Evolutionary conservation across 2,113 vertebrate species (phyloP).

Genomic region (Ovis aries): ARS-UI_Ramb_v3.0 NC_056063.1:33240501-33241000

Average conservation of each 20-base stretch:
- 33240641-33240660: not conserved
- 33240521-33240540: not conserved
- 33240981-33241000: not conserved
- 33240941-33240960: not conserved
- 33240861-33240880: not conserved
- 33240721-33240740: not conserved
- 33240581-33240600: not conserved
- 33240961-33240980: not conserved
- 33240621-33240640: not conserved
- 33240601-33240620: not conserved
- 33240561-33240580: not conserved
- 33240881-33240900: not conserved
- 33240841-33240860: not conserved
- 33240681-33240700: not conserved
- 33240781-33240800: not conserved
- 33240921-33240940: not conserved
- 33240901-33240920: not conserved
- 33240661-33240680: not conserved
- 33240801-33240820: not conserved
- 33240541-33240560: not conserved
- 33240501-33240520: not conserved
- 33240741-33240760: not conserved
- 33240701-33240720: not conserved
- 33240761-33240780: rapidly evolving
- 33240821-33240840: not conserved